Conservation (phyloP, 2,797 vertebrate genomes). For the Peromyscus nudipes region DNA sequence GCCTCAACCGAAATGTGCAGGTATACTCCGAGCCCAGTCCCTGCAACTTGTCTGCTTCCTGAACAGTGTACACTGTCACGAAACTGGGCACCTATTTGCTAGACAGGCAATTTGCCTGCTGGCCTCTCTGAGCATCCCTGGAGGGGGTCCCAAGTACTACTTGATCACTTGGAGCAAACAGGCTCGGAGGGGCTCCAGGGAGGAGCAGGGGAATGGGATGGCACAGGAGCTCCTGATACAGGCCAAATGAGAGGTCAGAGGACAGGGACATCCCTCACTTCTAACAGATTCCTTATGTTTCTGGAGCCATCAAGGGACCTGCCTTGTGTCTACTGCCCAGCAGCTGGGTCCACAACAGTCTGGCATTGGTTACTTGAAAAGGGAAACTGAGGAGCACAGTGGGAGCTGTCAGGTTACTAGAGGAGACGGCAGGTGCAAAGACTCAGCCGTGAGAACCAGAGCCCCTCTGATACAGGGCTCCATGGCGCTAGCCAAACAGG, state of each 20-base stretch:
- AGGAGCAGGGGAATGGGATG: too few relatives aligned
- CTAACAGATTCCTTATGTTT: not conserved
- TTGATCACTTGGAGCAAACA: not conserved
- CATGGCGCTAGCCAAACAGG: not conserved
- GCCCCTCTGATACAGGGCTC: accelerated
- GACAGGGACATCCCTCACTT: not conserved
- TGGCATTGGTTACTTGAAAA: too few relatives aligned
- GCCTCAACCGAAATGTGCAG: conserved; percentile 99
- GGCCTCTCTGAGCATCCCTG: too few relatives aligned
- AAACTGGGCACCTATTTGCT: accelerated
- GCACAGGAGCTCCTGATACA: not conserved
- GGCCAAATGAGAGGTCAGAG: not conserved
- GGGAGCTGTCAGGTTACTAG: not conserved
- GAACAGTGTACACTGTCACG: too few relatives aligned
- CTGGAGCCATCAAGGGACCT: not conserved
- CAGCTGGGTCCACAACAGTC: not conserved
- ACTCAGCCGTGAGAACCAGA: not conserved
- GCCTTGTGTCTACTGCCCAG: too few relatives aligned
- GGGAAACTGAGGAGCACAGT: not conserved
- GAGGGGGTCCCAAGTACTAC: accelerated
- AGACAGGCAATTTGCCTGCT: too few relatives aligned
- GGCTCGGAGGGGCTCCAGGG: too few relatives aligned
- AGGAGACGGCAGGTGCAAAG: not conserved
- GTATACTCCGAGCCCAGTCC: conserved; percentile 81
- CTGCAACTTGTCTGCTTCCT: accelerated